Evolutionary conservation across 2,797 vertebrate species (phyloP).

Genomic region (Rhabdomys pumilio): DNA sequence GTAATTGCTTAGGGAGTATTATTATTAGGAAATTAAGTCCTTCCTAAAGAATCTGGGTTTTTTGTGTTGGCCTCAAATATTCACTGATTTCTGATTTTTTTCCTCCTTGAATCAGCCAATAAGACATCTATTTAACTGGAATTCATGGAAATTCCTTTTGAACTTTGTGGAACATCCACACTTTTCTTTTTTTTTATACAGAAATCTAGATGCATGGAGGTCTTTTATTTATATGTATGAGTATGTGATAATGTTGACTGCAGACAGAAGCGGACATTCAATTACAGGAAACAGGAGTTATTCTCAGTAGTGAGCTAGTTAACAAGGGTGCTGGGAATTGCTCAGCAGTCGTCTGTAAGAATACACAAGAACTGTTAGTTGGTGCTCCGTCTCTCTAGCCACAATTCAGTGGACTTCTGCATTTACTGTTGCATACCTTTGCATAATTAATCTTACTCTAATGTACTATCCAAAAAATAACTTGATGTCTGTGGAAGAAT

Average conservation of each 20-base stretch:
- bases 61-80: not conserved
- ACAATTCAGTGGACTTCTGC: not conserved
- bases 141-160: slow-evolving; percentile 35
- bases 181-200: not conserved
- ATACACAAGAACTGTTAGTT: not conserved
- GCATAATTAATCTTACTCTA: not conserved
- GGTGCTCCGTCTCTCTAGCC: not conserved
- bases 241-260: not conserved
- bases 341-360: not conserved
- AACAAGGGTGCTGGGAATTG: not conserved
- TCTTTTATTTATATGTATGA: not conserved
- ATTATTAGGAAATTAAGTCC: not conserved
- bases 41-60: slow-evolving; percentile 18
- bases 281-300: not conserved
- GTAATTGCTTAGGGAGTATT: not conserved
- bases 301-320: not conserved
- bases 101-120: not conserved
- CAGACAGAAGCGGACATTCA: not conserved
- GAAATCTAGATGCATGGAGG: not conserved
- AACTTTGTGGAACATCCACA: slow-evolving; percentile 1
- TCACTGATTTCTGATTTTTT: not conserved
- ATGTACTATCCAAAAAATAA: not conserved
- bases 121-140: not conserved
- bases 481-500: not conserved
- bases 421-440: not conserved